Evolutionary conservation across 2,113 vertebrate genomes (phyloP), one percentile per base, ranked within the genome.

Genomic region (Percina caprodes): DNA sequence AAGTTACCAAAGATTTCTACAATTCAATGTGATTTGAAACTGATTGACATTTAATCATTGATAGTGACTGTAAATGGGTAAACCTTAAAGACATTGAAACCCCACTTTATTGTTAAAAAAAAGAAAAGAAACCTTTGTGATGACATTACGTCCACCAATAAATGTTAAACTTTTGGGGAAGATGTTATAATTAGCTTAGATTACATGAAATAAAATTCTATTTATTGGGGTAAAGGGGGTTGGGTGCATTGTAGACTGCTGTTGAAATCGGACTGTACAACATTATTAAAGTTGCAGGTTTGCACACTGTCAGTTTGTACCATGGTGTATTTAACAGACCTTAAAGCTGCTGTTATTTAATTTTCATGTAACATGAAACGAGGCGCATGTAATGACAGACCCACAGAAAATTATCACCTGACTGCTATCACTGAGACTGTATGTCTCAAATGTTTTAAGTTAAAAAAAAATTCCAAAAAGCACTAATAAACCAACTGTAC

Each of bases 211-310:
- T 88, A 51, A 86, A 80, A 87, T 84, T 86, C 23, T 88, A 91
- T 94, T 91, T 92, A 93, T 91, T 86, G 79, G 85, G 85, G 85
- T 19, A 75, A 71, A 48, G 54, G 54, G 79, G 74, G n/a, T 56
- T 69, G 70, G 86, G 85, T 86, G 82, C 65, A 87, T 85, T 91
- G 87, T 91, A 87, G 88, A 86, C 90, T 88, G 90, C 91, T 92
- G 88, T 92, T 88, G 58, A 91, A 91, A 88, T 85, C 63, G 92
- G 92, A 91, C 92, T 93, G 92, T 93, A 93, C 74, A 85, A 92
- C 88, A 84, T 92, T 75, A 93, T 91, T 94, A 93, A 94, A 94
- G 90, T 91, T 93, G 91, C 92, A 93, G 79, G 78, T 94, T 94
- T 93, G 93, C 92, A 93, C 92, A 93, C 82, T 84, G 87, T 91